Conservation (phyloP, 1,140 invertebrate genomes). For the Drosophila punjabiensis region DNA sequence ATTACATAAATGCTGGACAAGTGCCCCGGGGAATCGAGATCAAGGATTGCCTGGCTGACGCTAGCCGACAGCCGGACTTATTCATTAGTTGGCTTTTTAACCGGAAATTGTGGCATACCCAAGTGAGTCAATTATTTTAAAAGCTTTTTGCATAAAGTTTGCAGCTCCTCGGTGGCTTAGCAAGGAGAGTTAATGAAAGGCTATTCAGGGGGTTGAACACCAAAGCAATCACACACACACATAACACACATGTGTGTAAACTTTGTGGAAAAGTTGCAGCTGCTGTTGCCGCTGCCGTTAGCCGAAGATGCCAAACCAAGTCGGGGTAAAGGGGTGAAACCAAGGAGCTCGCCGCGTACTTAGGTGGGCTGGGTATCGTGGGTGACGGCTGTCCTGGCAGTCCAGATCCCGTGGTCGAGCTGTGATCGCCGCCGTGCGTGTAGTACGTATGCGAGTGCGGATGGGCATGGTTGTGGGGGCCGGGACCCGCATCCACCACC, state of each 20-base stretch:
- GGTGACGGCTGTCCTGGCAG: conserved; percentile 13
- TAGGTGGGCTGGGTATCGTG: conserved; percentile 52
- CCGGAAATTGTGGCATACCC: conserved; percentile 81
- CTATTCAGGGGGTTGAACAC: neutral
- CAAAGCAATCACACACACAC: conserved; percentile 19
- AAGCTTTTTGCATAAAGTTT: conserved; percentile 79
- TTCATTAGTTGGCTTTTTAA: conserved; percentile 79
- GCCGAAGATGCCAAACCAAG: conserved; percentile 47
- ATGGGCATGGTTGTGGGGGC: conserved; percentile 50
- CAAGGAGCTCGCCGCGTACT: conserved; percentile 52
- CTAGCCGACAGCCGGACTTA: conserved; percentile 53
- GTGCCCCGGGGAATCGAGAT: conserved; percentile 40
- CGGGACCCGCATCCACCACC: conserved; percentile 77
- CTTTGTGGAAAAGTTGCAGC: conserved; percentile 54
- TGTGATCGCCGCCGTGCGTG: conserved; percentile 66
- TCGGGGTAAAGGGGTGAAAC: conserved; percentile 8
- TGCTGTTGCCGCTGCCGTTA: neutral
- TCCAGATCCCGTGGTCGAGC: conserved; percentile 47
- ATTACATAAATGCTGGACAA: conserved; percentile 74
- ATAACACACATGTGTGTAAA: conserved; percentile 10
- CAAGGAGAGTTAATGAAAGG: conserved; percentile 69
- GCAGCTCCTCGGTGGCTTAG: conserved; percentile 63
- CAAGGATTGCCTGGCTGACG: conserved; percentile 1
- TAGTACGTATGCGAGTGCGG: conserved; percentile 67
- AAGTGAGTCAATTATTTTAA: conserved; percentile 84